phyloP scores from a whole-genome alignment of 2,888 invertebrate genomes.

The Drosophila limbata region DNA sequence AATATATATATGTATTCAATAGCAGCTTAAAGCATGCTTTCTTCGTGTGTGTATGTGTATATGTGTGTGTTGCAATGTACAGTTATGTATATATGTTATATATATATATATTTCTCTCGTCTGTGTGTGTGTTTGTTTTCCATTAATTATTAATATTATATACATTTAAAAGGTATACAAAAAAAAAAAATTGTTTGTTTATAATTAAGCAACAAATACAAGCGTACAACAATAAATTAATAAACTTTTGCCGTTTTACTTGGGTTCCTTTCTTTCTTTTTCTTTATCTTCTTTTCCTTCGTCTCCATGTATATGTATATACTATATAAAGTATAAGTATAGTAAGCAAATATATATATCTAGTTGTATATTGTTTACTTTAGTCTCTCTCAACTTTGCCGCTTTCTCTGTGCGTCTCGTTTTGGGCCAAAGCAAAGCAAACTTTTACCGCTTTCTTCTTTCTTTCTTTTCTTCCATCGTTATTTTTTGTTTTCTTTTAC shows the following conservation, averaged over 20 bases:
- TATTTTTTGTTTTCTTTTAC: constrained; percentile 11
- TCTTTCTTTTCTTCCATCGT: neutral
- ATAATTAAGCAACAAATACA: constrained; percentile 79
- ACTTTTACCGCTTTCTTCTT: constrained; percentile 17
- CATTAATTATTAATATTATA: constrained; percentile 56
- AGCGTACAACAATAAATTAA: constrained; percentile 78
- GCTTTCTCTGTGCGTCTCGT: constrained; percentile 47
- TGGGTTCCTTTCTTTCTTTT: constrained; percentile 44
- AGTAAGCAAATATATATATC: constrained; percentile 33
- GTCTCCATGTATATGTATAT: constrained; percentile 20
- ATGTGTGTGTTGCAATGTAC: constrained; percentile 40
- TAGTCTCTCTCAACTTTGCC: constrained; percentile 25
- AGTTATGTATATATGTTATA: constrained; percentile 32
- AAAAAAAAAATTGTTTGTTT: constrained; percentile 58
- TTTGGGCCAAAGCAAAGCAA: constrained; percentile 16
- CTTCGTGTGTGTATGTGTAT: constrained; percentile 23
- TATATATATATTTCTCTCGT: constrained; percentile 1
- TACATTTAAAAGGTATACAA: constrained; percentile 64
- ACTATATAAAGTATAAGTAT: constrained; percentile 34
- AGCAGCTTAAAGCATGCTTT: constrained; percentile 38
- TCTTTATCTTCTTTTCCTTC: constrained; percentile 2
- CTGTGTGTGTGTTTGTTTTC: constrained; percentile 18
- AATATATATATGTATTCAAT: constrained; percentile 25
- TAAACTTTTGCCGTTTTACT: constrained; percentile 72
- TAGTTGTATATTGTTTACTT: constrained; percentile 39